Percentiles rank a stretch among this genome's conserved stretches.
Evolutionary conservation across 2,888 invertebrate genomes (phyloP).

Genomic region (Amiota communis): DNA sequence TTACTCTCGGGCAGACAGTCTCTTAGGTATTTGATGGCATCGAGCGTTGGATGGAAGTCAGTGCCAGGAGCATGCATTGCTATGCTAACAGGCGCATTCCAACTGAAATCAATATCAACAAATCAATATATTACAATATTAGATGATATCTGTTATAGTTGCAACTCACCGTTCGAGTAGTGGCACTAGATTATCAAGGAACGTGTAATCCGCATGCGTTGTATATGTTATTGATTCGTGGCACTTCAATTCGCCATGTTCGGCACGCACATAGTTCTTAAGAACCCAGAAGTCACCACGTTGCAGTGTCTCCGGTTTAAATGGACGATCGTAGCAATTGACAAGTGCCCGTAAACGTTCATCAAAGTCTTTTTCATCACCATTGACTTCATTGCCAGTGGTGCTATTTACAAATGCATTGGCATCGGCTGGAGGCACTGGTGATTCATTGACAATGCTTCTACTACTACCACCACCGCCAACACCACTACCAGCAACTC

Average conservation of each 20-base stretch:
- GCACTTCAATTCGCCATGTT: constrained; percentile 80
- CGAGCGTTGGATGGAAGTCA: constrained; percentile 84
- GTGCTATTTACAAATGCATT: constrained; percentile 63
- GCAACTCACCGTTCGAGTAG: constrained; percentile 80
- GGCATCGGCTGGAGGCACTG: constrained; percentile 8
- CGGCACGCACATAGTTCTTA: constrained; percentile 87
- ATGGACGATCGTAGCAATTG: constrained; percentile 79
- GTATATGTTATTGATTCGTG: constrained; percentile 92
- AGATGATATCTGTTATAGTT: neutral
- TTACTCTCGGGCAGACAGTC: constrained; percentile 81
- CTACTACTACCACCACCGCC: constrained; percentile 30
- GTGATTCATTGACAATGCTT: constrained; percentile 36
- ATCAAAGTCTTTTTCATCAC: constrained; percentile 72
- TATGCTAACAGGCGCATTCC: constrained; percentile 90
- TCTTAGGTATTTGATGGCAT: constrained; percentile 86
- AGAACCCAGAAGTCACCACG: constrained; percentile 91
- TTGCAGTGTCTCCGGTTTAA: constrained; percentile 78
- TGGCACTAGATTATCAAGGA: constrained; percentile 90
- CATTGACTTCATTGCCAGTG: constrained; percentile 65
- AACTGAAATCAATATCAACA: constrained; percentile 74
- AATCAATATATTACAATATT: neutral
- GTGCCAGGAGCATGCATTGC: constrained; percentile 90
- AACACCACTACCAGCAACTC: constrained; percentile 38
- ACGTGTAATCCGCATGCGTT: constrained; percentile 93
- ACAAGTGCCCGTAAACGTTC: constrained; percentile 73